A percentile compares a stretch with the other conserved stretches of the same genome.
Evolutionary conservation across 2,797 vertebrate genomes (phyloP).

Genomic region (Halcyon chelicuti): DNA sequence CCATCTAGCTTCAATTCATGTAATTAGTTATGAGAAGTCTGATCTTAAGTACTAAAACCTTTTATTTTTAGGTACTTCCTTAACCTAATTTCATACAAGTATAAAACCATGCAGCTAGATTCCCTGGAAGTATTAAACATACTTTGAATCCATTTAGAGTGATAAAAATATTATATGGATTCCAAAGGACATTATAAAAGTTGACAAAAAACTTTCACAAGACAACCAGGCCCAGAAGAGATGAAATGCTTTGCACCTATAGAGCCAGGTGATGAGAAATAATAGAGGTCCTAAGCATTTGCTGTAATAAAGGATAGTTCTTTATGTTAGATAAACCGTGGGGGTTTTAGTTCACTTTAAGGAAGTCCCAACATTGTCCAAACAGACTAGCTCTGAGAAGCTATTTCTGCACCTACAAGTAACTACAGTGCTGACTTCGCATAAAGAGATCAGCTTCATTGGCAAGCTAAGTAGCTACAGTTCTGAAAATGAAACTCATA

Average conservation of each 20-base stretch:
- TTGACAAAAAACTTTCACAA: background rate
- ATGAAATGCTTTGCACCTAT: background rate
- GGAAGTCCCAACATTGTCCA: background rate
- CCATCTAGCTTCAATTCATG: background rate
- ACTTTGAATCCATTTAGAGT: conserved; percentile 17
- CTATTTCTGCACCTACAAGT: background rate
- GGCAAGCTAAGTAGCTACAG: background rate
- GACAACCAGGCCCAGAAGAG: background rate
- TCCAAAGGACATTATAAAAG: conserved; percentile 22
- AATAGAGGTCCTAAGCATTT: background rate
- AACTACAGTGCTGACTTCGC: background rate
- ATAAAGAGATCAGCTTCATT: background rate
- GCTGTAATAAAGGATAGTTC: background rate
- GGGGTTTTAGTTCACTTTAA: background rate
- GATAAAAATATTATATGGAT: conserved; percentile 19
- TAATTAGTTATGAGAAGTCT: background rate
- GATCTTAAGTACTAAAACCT: background rate
- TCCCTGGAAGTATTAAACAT: conserved; percentile 3
- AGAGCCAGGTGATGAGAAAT: background rate
- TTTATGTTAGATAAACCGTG: background rate
- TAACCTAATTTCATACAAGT: background rate
- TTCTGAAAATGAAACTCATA: background rate
- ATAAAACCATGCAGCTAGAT: background rate
- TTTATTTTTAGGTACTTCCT: background rate
- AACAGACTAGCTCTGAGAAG: background rate